These are phyloP conservation scores for Lasius platythorax DNA, from an alignment of 2,888 invertebrate genomes.

Conservation along the genomic window DNA sequence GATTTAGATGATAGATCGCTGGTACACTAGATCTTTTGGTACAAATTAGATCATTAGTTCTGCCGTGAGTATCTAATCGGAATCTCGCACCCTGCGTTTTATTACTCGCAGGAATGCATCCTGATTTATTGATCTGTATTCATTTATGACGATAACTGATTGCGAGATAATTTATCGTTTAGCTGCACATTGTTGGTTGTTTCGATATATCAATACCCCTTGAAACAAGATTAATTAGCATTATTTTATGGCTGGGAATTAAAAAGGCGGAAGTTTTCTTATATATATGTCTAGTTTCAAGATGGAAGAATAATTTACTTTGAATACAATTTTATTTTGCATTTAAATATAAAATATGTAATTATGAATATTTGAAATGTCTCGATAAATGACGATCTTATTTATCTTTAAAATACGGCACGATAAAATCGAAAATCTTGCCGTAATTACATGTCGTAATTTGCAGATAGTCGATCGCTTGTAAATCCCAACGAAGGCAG, in stretches of 20 bases:
- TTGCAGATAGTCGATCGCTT: neutral
- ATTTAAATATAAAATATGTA: neutral
- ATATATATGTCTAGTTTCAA: neutral
- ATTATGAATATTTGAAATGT: neutral
- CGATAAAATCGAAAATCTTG: neutral
- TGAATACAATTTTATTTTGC: neutral
- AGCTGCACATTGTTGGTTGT: neutral
- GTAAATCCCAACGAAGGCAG: neutral
- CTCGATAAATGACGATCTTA: neutral
- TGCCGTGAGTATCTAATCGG: conserved; percentile 66
- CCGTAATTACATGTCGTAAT: neutral
- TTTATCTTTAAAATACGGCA: neutral
- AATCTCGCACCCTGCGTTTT: conserved; percentile 58
- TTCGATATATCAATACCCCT: conserved; percentile 45
- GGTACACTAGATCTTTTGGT: conserved; percentile 46
- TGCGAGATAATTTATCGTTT: conserved; percentile 62
- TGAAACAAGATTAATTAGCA: conserved; percentile 5
- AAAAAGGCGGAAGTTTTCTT: neutral
- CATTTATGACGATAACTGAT: conserved; percentile 39
- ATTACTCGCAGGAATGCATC: conserved; percentile 21
- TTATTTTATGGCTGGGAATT: neutral
- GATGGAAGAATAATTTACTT: neutral
- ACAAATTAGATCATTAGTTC: conserved; percentile 71
- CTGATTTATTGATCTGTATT: conserved; percentile 68
- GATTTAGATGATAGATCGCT: conserved; percentile 32